Conservation (phyloP, 2,888 invertebrate genomes). For the Troilus luridus region DNA sequence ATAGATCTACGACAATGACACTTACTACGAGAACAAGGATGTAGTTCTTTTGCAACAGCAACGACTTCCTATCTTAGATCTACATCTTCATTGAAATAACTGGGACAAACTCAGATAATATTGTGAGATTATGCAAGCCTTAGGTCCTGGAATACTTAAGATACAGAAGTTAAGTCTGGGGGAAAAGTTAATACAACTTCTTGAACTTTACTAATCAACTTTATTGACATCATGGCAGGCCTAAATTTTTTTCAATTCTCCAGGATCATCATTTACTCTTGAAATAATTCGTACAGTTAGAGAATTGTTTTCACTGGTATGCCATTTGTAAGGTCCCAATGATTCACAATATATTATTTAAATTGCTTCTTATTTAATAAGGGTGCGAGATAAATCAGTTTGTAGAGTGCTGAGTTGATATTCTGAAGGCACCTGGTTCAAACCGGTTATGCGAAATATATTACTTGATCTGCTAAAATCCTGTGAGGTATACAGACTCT, state of each 20-base stretch:
- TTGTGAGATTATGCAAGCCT: not conserved
- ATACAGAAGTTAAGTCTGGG: not conserved
- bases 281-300: not conserved
- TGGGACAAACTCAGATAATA: not conserved
- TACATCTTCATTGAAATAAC: not conserved
- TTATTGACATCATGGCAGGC: not conserved
- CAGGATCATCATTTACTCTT: not conserved
- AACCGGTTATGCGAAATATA: too few species aligned
- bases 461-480: too few species aligned
- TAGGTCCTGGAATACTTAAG: not conserved
- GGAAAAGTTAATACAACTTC: constrained; percentile 26
- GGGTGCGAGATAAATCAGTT: too few species aligned
- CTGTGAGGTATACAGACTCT: too few species aligned
- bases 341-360: too few species aligned
- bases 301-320: too few species aligned
- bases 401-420: too few species aligned
- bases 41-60: not conserved
- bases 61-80: not conserved
- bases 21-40: too few species aligned
- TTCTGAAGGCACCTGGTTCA: too few species aligned
- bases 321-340: too few species aligned
- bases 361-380: too few species aligned
- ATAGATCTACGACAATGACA: too few species aligned
- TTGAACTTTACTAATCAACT: not conserved
- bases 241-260: not conserved